Evolutionary conservation across 2,797 vertebrate species (phyloP).

Genomic region (Acestrorhynchus altus): DNA sequence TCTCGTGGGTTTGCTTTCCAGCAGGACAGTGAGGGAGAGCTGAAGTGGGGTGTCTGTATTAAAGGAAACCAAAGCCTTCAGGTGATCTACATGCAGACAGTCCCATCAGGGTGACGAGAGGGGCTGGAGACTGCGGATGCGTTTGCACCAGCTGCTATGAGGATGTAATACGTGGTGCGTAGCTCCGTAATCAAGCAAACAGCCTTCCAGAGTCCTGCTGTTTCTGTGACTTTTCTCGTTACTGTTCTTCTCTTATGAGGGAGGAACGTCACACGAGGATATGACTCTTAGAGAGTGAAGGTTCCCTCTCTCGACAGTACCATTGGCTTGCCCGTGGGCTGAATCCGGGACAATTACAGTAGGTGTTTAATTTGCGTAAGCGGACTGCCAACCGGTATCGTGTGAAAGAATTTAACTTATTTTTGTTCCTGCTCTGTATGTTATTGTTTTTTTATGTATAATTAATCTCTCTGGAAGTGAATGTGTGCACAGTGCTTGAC

Average conservation of each 20-base stretch:
- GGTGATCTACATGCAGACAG: slow-evolving; percentile 33
- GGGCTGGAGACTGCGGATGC: slow-evolving; percentile 60
- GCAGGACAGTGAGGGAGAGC: slow-evolving; percentile 44
- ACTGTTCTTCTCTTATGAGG: slow-evolving; percentile 16
- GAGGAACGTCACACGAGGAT: slow-evolving; percentile 1
- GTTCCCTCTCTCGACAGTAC: slow-evolving; percentile 6
- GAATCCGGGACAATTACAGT: slow-evolving; percentile 24
- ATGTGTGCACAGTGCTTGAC: slow-evolving; percentile 58
- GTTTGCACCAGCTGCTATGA: slow-evolving; percentile 80
- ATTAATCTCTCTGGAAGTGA: slow-evolving; percentile 54
- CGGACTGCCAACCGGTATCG: slow-evolving; percentile 66
- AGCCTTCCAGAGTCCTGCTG: slow-evolving; percentile 10
- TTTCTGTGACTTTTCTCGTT: not conserved
- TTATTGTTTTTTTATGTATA: slow-evolving; percentile 66
- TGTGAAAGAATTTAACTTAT: slow-evolving; percentile 81
- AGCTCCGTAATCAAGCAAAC: slow-evolving; percentile 24
- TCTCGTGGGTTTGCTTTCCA: slow-evolving; percentile 55
- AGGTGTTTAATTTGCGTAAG: slow-evolving; percentile 62
- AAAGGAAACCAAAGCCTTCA: slow-evolving; percentile 63
- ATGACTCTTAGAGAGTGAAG: slow-evolving; percentile 16
- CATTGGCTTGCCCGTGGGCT: slow-evolving; percentile 20
- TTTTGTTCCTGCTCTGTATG: slow-evolving; percentile 60
- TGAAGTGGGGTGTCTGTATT: slow-evolving; percentile 41
- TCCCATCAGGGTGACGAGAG: slow-evolving; percentile 30
- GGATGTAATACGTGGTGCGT: slow-evolving; percentile 46